Base-by-base conservation (phyloP, 1,140 invertebrate species). In the Heterodera carotae region DNA sequence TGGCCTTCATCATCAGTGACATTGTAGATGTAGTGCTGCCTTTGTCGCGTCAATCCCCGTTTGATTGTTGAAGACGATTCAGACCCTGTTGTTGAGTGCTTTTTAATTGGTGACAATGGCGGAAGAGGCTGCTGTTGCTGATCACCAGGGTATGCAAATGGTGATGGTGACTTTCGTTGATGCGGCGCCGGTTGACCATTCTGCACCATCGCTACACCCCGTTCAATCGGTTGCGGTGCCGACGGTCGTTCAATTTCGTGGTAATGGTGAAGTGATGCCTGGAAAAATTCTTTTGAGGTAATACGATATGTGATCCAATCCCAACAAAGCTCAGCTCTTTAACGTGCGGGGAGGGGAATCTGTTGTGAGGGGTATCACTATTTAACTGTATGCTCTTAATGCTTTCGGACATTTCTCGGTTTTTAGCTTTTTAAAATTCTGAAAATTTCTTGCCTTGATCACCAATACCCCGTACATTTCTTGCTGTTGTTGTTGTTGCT, bases 11-110 rank as follows among this genome's bases (percentile, higher is more conserved):
- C 71, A 10, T 74, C 71, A n/a, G 71, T 74, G 25, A 74, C 71
- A 25, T 74, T 74, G 39, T 74, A 74, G 34, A 74, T 74, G 34
- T 74, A 74, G 64, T 74, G 71, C 36, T 56, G 71, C 3, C 64
- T 34, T 29, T 53, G 48, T 29, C 33, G 43, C 5, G 25, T 59
- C 25, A 33, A 22, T 69, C 18, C 10, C 56, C 33, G 43, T 74
- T 60, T 74, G n/a, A 18, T 39, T 18, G 56, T 74, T 59, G 56
- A 59, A 12, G 64, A 59, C 12, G 71, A 74, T 34, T 66, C 62
- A 18, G 56, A 15, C n/a, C 48, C 59, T 18, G 56, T 74, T 29
- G 56, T 74, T 25, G 71, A 64, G 39, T 36, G 25, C 60, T 56
- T 72, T n/a, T 72, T 73, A 53, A 53, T 53, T 53, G 48, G 48